Base-by-base conservation (phyloP, 2,113 vertebrate species). In the Sceloporus undulatus region DNA sequence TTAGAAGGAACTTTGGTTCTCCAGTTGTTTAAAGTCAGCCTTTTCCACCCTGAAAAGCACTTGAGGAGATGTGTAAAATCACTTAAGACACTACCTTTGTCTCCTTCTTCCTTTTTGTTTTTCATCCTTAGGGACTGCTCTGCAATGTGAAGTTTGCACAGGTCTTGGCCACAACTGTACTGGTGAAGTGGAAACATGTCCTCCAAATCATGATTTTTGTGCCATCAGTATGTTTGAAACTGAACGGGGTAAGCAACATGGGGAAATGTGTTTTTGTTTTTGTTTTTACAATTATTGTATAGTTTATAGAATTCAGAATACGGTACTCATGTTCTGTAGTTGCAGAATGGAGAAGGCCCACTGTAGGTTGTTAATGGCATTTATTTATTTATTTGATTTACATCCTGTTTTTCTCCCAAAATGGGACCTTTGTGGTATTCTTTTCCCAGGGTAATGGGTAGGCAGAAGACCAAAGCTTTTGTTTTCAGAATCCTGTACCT, bases 121-220 rank as follows among this genome's bases (percentile, higher is more conserved):
- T 65, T 56, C 59, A 62, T 62, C 59, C 13, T 14, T 19, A 87
- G 86, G 86, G 27, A 52, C 70, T 87, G 56, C 86, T 65, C 70
- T 87, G 25, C 54, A 87, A 75, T 87, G 86, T 82, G 86, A 87
- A 82, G 40, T 76, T 10, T 87, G 86, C 71, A 65, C 29, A 4
- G 38, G 54, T 23, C 70, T 82, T 34, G 79, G 86, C 40, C 56
- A 76, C 3, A 87, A 87, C 79, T 87, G 86, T 56, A 82, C 86
- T 18, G 79, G 86, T 48, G 21, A 82, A 9, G 25, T 80, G 7
- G 71, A 87, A 42, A 34, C 73, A 42, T 87, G 86, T 10, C 56
- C 86, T 4, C 16, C 79, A 75, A 70, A 34, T 16, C 70, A 87
- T 66, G 79, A 82, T 29, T 87, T 66, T 65, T 87, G 86, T 82